Base-by-base conservation (phyloP, 1,140 invertebrate genomes). In the Drosophila eugracilis region DNA sequence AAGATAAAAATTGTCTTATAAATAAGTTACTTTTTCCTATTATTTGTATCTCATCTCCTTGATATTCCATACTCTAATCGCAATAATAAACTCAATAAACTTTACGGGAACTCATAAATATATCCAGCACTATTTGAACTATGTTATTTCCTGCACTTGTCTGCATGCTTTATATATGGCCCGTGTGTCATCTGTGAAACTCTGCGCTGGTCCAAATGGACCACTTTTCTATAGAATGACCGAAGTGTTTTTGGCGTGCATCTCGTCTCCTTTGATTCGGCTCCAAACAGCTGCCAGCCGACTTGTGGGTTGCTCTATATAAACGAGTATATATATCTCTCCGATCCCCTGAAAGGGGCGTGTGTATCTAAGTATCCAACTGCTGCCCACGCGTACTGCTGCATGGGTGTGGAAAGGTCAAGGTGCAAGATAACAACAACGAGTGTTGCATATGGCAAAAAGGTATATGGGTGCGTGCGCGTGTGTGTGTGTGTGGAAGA, bases 331-430 rank as follows among this genome's bases (percentile, higher is more conserved):
- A 17, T 15, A 10, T n/a, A 21, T 19, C 28, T 62, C 6, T 7
- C 42, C 22, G n/a, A 15, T 24, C 22, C 42, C 42, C 22, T 3
- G n/a, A 26, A 45, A 15, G 21, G 42, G 42, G n/a, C 42, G 42
- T 32, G 63, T 30, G 55, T 44, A 44, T 75, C 34, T 19, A 14
- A 57, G 30, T 63, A 49, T 75, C 30, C 22, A n/a, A 53, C 26
- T 63, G 37, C 41, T 44, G 58, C 71, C 67, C 48, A 74, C 69
- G 69, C 69, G 39, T 19, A 19, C 47, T 47, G 45, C 17, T 62
- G 65, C 54, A 49, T 59, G 74, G 44, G 71, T 58, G 42, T 69
- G 58, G 62, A 85, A 84, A 84, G 80, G 80, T 84, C 72, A 85
- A 84, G 65, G 78, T 59, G 72, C 60, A 63, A 59, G 52, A 58